Conservation (phyloP, 2,888 invertebrate genomes). For the Microplitis deprimator region DNA sequence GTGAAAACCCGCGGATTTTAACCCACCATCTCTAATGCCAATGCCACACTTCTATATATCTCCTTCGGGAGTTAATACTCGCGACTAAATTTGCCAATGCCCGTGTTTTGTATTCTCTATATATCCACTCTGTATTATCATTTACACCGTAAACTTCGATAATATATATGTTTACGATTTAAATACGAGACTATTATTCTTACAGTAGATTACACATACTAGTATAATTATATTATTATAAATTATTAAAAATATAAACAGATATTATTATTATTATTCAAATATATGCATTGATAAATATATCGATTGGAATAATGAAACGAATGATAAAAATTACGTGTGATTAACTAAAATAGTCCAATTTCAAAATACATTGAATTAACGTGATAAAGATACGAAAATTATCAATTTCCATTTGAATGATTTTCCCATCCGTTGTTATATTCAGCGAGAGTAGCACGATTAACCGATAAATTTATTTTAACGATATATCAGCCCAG, state of each 20-base stretch:
- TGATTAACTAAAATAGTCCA: neutral
- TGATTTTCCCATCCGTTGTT: slow-evolving; percentile 19
- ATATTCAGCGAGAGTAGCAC: slow-evolving; percentile 1
- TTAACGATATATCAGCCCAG: neutral
- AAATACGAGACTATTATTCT: neutral
- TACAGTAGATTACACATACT: neutral
- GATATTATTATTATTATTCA: no score
- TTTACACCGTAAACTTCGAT: neutral
- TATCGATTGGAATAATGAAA: no score
- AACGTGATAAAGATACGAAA: slow-evolving; percentile 33
- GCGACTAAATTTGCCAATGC: neutral
- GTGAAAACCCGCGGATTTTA: slow-evolving; percentile 32
- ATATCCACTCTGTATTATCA: neutral
- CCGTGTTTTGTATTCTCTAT: neutral
- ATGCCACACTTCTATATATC: neutral
- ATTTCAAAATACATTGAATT: slow-evolving; percentile 20
- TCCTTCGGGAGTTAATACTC: slow-evolving; percentile 10
- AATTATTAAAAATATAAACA: neutral
- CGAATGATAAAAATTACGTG: neutral
- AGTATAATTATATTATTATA: neutral
- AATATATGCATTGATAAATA: no score
- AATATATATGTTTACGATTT: neutral
- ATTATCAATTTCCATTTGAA: slow-evolving; percentile 40
- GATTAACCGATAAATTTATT: slow-evolving; percentile 19
- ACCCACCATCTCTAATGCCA: slow-evolving; percentile 20